A percentile compares a stretch with the other conserved stretches of the same genome.
Conservation (phyloP, 2,797 vertebrate species). For the Lacerta viridis region DNA sequence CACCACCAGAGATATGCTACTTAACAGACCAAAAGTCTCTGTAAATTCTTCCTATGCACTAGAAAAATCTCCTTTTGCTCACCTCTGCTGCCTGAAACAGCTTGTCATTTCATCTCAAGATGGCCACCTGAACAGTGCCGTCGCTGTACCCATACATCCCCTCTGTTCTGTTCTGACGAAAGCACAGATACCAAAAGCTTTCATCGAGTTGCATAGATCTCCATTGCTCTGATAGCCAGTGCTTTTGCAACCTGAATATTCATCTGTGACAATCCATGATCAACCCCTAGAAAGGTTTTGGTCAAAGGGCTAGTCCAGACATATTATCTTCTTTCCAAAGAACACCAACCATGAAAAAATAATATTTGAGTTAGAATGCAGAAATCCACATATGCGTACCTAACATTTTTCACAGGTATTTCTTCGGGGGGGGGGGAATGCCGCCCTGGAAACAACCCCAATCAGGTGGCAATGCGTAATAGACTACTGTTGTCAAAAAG, state of each 20-base stretch:
- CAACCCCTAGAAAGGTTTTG: neutral
- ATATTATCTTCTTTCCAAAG: neutral
- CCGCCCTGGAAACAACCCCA: neutral
- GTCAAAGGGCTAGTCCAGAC: neutral
- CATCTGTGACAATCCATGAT: neutral
- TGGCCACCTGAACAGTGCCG: neutral
- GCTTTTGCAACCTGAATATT: neutral
- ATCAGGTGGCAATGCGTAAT: neutral
- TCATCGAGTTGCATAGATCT: neutral
- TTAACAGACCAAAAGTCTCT: neutral
- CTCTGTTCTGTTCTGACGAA: neutral
- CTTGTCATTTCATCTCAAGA: neutral
- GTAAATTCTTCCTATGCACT: neutral
- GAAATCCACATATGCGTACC: neutral
- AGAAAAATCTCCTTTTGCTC: neutral
- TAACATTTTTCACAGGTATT: neutral
- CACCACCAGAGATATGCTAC: neutral
- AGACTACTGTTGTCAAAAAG: neutral
- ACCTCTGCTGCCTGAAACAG: neutral
- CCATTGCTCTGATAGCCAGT: neutral
- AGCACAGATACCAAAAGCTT: conserved; percentile 1
- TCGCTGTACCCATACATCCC: neutral
- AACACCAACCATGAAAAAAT: neutral
- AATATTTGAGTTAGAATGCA: neutral
- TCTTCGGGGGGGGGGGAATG: neutral